Conservation (phyloP, 23 tunicate species). For the Diplosoma virens region DNA sequence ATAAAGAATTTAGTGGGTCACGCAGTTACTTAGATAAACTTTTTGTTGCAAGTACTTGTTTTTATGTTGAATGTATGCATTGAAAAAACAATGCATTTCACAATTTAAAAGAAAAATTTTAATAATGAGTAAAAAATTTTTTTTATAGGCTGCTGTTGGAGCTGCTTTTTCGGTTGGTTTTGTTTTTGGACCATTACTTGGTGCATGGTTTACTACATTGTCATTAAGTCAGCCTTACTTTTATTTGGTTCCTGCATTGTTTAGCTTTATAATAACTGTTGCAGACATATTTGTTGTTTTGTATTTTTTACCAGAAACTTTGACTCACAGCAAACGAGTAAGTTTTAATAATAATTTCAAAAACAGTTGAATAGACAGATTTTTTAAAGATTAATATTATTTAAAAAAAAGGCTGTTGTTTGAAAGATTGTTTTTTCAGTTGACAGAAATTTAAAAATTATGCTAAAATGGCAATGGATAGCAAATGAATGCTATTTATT, state of each 20-base stretch:
- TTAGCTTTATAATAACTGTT: conserved; percentile 58
- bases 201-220: conserved; percentile 58
- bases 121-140: too few species aligned
- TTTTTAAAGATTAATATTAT: background rate
- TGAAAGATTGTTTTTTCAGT: background rate
- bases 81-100: too few species aligned
- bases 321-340: conserved; percentile 64
- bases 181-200: conserved; percentile 86
- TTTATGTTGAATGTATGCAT: too few species aligned
- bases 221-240: conserved; percentile 30
- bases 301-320: conserved; percentile 61
- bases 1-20: too few species aligned
- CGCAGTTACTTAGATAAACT: too few species aligned
- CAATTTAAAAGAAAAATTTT: too few species aligned
- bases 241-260: conserved; percentile 69
- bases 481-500: background rate
- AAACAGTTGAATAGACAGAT: background rate
- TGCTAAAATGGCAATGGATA: too few species aligned
- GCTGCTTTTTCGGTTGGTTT: conserved; percentile 92
- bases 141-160: conserved; percentile 80
- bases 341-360: conserved; percentile 3
- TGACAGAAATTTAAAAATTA: too few species aligned
- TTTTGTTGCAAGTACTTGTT: too few species aligned
- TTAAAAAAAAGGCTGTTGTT: too few species aligned
- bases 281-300: conserved; percentile 54